A percentile compares a stretch with the other conserved stretches of the same genome.
phyloP scores from a whole-genome alignment of 2,113 vertebrate genomes.

The Proteles cristata region DNA sequence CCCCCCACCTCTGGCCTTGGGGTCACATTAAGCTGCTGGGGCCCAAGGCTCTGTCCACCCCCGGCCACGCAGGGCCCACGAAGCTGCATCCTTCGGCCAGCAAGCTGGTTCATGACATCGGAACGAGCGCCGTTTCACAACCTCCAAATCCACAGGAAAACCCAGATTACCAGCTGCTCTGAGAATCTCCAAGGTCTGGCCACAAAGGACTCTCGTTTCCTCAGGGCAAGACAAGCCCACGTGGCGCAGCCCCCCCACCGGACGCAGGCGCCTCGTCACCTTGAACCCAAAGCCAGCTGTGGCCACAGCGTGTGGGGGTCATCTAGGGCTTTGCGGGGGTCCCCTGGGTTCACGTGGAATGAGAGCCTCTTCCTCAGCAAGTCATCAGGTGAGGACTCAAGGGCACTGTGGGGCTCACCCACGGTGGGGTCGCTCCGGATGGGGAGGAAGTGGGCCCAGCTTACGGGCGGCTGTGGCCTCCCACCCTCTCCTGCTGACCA shows the following conservation, averaged over 20 bases:
- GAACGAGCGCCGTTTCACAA: background rate
- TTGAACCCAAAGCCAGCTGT: background rate
- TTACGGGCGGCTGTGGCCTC: too few relatives aligned
- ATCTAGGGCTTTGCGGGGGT: background rate
- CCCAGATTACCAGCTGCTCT: background rate
- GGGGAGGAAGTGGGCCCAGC: background rate
- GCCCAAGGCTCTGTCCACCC: too few relatives aligned
- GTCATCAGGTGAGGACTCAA: fast-evolving
- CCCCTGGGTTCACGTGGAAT: background rate
- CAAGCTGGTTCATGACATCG: background rate
- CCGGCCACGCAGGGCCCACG: background rate
- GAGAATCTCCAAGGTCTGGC: background rate
- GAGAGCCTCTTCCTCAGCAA: background rate
- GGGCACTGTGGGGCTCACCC: too few relatives aligned
- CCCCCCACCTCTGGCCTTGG: background rate
- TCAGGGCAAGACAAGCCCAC: background rate
- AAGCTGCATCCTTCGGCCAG: background rate
- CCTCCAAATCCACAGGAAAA: conserved; percentile 15
- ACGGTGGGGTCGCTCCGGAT: fast-evolving
- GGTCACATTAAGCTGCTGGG: background rate
- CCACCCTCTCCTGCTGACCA: background rate
- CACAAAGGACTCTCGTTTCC: background rate
- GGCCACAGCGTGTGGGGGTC: background rate
- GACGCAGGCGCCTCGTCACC: background rate
- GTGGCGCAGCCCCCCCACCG: fast-evolving